Base-by-base conservation (phyloP, 2,888 invertebrate species). In the Tetropium fuscum region DNA sequence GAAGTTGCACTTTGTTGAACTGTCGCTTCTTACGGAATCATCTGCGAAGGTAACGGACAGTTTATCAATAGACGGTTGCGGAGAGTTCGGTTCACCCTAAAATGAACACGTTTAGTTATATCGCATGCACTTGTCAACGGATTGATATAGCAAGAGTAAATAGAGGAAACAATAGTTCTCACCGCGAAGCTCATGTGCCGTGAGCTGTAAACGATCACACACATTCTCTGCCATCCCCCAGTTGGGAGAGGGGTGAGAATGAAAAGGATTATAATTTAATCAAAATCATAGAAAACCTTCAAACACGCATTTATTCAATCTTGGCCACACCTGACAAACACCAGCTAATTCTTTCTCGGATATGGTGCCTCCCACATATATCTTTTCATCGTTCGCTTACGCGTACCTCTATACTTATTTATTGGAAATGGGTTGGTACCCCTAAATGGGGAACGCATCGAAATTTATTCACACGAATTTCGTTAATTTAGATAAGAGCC, bases 1-100 rank as follows among this genome's bases (percentile, higher is more conserved):
- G 44, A 60, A 60, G 58, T 70, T 69, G 30, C 64, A 53, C 51
- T 53, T 67, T 11, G 60, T 70, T 0, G 72, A 74, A 48, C 64
- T 66, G 51, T 72, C 77, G 60, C 76, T 73, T 66, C 66, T 74
- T 30, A 72, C 66, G 13, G 85, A 85, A 16, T 85, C 84, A 58
- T 85, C 87, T 0, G 90, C 90, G 84, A 91, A 91, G 38, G 89
- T 90, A 58, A 91, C 91, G 7, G 90, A 91, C 36, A 90, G 83
- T 48, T 90, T 85, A 78, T 90, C 90, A 47, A 88, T 84, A 1
- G 90, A 90, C 3, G 89, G 88, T 77, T 90, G 90, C 1, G 89
- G 89, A 0, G 90, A 90, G 0, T 86, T 80, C 0, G 88, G 87
- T 55, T 86, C 87, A 60, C 84, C 84, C 78, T 51, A 40, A 25